phyloP scores from a whole-genome alignment of 2,113 vertebrate genomes.

The Chaenogobius annularis region DNA sequence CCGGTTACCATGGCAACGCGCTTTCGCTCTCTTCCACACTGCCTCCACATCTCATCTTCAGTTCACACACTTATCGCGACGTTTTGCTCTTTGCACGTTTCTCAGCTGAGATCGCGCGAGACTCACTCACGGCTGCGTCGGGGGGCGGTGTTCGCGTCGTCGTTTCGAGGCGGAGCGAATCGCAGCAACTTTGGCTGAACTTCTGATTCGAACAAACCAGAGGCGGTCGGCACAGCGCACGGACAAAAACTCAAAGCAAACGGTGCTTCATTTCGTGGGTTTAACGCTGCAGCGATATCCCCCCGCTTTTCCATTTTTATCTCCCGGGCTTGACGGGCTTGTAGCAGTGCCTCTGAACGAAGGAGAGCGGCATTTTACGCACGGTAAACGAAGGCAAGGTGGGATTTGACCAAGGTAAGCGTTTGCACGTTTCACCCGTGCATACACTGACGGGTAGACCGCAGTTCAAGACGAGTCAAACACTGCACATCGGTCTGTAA shows the following conservation, averaged over 20 bases:
- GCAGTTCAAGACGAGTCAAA: not conserved
- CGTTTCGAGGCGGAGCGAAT: slow-evolving; percentile 66
- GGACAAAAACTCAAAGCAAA: slow-evolving; percentile 19
- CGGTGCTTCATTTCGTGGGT: slow-evolving; percentile 7
- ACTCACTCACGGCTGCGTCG: slow-evolving; percentile 11
- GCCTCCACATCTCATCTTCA: slow-evolving; percentile 14
- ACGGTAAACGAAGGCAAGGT: not conserved
- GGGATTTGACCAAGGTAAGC: slow-evolving; percentile 58
- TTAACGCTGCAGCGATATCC: slow-evolving; percentile 12
- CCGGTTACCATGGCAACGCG: slow-evolving; percentile 74
- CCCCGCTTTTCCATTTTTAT: not conserved
- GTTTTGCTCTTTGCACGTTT: not conserved
- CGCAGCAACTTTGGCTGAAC: slow-evolving; percentile 79
- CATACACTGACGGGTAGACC: not conserved
- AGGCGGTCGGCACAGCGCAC: slow-evolving; percentile 48
- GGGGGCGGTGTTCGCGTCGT: slow-evolving; percentile 68
- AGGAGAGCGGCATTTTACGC: slow-evolving; percentile 15
- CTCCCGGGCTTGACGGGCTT: slow-evolving; percentile 2
- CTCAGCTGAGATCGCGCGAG: slow-evolving; percentile 60
- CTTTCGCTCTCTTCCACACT: slow-evolving; percentile 8
- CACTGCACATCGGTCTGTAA: not conserved
- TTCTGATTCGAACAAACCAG: slow-evolving; percentile 73
- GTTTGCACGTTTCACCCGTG: not conserved
- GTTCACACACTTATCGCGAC: slow-evolving; percentile 43
- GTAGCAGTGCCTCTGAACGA: slow-evolving; percentile 14